Evolutionary conservation across 2,888 invertebrate genomes (phyloP), one percentile per base, ranked within the genome.

Genomic region (Ametastegia equiseti): DNA sequence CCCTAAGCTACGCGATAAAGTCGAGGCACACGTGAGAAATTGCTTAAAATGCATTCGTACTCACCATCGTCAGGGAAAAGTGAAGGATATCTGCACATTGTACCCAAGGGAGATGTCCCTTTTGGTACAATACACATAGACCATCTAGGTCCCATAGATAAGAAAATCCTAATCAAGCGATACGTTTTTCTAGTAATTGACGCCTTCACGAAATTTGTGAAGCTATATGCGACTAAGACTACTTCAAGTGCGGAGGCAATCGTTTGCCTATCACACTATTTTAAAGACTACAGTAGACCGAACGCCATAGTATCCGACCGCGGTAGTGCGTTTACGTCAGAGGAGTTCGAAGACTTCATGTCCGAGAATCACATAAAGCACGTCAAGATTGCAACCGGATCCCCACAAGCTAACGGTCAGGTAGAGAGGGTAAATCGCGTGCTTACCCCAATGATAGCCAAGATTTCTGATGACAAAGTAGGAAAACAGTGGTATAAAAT

Each of bases 321-420:
- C n/a, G 80, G 80, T 3, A 33, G 63, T n/a, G 57, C 60, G 57
- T 80, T 80, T n/a, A 80, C 71, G 11, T 73, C 71, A 4, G n/a
- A 71, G 3, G 80, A 80, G 33, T 80, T 80, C 47, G n/a, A 54
- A 15, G 23, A 15, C 1, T 80, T 71, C 63, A 19, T 54, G 1
- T 9, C 13, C 2, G 80, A 47, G 19, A 47, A 36, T 73, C 81
- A 83, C 27, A 30, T 83, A 47, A 23, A 81, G 78, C 80, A 71
- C 6, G 60, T 80, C 1, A 36, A 30, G 27, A 27, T 80, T 47
- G 80, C 80, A 0, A 80, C 80, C 1, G 33, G 9, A 11, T 85
- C 86, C 6, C 88, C 88, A 4, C 84, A 87, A 63, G 86, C 88
- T 0, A 90, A 89, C 81, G 88, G 89, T 0, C 89, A 91, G 73